A percentile compares a stretch with the other conserved stretches of the same genome.
Evolutionary conservation across 2,113 vertebrate species (phyloP).

Genomic region (Phrynosoma blainvillii): DNA sequence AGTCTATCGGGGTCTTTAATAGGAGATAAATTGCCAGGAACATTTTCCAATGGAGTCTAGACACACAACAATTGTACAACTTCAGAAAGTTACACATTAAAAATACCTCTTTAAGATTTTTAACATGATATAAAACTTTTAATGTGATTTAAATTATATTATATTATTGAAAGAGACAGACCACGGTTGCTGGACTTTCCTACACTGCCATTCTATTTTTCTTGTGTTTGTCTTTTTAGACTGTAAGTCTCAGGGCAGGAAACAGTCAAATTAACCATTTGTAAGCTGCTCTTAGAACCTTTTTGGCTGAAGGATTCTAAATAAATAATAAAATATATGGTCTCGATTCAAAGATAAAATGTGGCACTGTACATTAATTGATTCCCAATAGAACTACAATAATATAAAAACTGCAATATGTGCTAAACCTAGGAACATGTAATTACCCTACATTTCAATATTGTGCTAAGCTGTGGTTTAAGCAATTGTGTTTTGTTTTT

Average conservation of each 20-base stretch:
- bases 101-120: constrained; percentile 12
- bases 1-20: constrained; percentile 95
- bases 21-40: constrained; percentile 89
- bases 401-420: not conserved
- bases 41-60: constrained; percentile 85
- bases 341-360: not conserved
- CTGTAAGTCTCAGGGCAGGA: too few relatives aligned
- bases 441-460: not conserved
- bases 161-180: too few relatives aligned
- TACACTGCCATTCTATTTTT: too few relatives aligned
- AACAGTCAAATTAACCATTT: too few relatives aligned
- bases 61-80: constrained; percentile 58
- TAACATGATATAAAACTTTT: not conserved
- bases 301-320: too few relatives aligned
- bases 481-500: too few relatives aligned
- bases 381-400: not conserved
- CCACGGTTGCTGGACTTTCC: too few relatives aligned
- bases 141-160: not conserved
- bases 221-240: too few relatives aligned
- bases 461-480: not conserved
- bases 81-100: constrained; percentile 21
- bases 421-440: not conserved
- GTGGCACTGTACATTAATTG: not conserved
- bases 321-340: too few relatives aligned
- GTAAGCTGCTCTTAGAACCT: too few relatives aligned